phyloP scores from a whole-genome alignment of 2,888 invertebrate genomes.

The Microchrysa polita region DNA sequence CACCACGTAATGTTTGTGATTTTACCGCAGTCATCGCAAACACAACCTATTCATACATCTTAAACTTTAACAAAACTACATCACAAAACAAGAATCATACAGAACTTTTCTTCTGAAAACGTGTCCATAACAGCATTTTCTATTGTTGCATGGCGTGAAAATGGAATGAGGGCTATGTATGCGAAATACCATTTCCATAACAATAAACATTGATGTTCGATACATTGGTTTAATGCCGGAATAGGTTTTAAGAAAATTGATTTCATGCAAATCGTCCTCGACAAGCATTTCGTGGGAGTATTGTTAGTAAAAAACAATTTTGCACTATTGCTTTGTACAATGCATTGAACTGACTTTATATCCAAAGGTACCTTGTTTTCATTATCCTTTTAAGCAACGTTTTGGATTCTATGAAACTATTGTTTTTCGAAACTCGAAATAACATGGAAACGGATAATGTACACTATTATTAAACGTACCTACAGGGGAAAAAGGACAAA shows the following conservation, averaged over 20 bases:
- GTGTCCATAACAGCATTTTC: background rate
- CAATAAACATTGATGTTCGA: conserved; percentile 21
- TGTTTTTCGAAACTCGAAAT: no score
- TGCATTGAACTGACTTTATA: background rate
- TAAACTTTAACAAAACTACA: background rate
- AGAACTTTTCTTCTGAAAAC: background rate
- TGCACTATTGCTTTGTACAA: background rate
- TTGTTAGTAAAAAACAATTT: background rate
- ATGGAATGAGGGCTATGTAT: background rate
- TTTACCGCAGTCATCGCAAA: no score
- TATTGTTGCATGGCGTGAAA: conserved; percentile 4
- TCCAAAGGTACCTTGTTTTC: no score
- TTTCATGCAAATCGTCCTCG: conserved; percentile 13
- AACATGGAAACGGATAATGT: no score
- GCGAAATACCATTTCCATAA: conserved; percentile 17
- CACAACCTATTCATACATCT: background rate
- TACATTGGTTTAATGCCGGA: conserved; percentile 8
- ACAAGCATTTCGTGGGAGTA: background rate
- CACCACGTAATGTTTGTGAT: no score
- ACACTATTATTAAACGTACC: no score
- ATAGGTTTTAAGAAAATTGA: conserved; percentile 33
- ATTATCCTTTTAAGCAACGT: no score
- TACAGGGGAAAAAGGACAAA: no score
- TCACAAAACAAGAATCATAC: background rate
- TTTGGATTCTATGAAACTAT: no score